Percentiles rank a stretch among this genome's conserved stretches.
Conservation (phyloP, 2,888 invertebrate genomes). For the Abrostola tripartita region DNA sequence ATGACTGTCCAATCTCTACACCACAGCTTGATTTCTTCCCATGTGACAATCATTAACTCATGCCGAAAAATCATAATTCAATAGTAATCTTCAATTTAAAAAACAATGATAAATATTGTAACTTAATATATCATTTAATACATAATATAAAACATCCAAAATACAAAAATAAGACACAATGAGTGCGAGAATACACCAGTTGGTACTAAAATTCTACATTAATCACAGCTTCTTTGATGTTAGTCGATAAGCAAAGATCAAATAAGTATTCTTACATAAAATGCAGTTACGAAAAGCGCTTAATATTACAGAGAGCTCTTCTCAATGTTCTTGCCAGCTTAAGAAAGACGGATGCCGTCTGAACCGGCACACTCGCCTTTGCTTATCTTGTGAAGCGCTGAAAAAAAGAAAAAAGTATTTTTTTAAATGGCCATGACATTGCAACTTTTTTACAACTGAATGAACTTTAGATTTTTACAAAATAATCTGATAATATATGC, state of each 20-base stretch:
- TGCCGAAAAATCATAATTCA: no score
- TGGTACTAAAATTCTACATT: conserved; percentile 23
- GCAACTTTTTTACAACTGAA: no score
- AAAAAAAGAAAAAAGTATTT: conserved; percentile 61
- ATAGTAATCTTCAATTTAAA: no score
- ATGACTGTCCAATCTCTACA: no score
- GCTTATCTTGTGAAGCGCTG: conserved; percentile 88
- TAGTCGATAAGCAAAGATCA: conserved; percentile 41
- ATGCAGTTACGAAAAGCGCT: conserved; percentile 31
- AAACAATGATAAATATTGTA: no score
- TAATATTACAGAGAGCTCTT: conserved; percentile 17
- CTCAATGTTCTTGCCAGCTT: conserved; percentile 55
- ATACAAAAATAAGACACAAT: conserved; percentile 21
- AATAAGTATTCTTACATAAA: conserved; percentile 26
- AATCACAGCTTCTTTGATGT: conserved; percentile 74
- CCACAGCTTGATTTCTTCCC: no score
- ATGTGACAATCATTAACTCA: no score
- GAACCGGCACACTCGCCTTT: conserved; percentile 90
- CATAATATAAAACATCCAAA: conserved; percentile 15
- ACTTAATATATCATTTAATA: conserved; percentile 39
- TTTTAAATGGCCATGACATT: no score
- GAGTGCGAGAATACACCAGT: conserved; percentile 17
- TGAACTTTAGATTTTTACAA: no score
- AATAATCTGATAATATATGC: no score
- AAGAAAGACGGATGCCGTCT: conserved; percentile 89